A percentile compares a stretch with the other conserved stretches of the same genome.
Evolutionary conservation across 2,113 vertebrate genomes (phyloP).

Genomic region (Oryzias curvinotus): DNA sequence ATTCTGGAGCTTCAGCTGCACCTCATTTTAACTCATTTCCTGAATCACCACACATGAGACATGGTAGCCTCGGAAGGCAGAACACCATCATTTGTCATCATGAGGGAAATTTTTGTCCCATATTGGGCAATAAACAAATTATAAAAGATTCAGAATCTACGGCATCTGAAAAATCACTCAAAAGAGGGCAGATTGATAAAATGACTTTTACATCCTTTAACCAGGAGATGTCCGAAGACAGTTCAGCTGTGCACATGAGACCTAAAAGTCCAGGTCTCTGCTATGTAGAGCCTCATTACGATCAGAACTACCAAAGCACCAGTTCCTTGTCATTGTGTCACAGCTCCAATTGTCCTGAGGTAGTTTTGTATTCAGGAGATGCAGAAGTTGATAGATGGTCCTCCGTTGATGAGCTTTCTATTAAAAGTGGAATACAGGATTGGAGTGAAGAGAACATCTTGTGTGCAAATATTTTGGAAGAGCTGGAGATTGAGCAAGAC

Average conservation of each 20-base stretch:
- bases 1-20: conserved; percentile 62
- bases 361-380: conserved; percentile 40
- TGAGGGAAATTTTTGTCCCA: conserved; percentile 37
- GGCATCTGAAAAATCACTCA: conserved; percentile 18
- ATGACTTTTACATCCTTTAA: conserved; percentile 22
- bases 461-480: conserved; percentile 60
- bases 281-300: conserved; percentile 42
- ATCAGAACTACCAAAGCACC: conserved; percentile 63
- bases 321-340: conserved; percentile 70
- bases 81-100: conserved; percentile 51
- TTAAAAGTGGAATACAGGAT: conserved; percentile 54
- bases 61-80: conserved; percentile 59
- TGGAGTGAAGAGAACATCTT: conserved; percentile 74
- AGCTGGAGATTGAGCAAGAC: conserved; percentile 34
- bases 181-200: conserved; percentile 27
- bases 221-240: conserved; percentile 32
- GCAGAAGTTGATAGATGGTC: conserved; percentile 44
- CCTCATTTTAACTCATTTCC: conserved; percentile 43
- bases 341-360: conserved; percentile 57
- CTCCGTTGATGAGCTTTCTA: conserved; percentile 52
- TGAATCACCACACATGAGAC: conserved; percentile 58
- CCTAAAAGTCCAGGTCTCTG: conserved; percentile 28
- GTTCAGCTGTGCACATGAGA: conserved; percentile 22
- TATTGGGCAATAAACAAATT: conserved; percentile 31
- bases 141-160: conserved; percentile 21